Percentiles rank a stretch among this genome's conserved stretches.
phyloP scores from a whole-genome alignment of 2,797 vertebrate species.

The Hoplostethus atlanticus region DNA sequence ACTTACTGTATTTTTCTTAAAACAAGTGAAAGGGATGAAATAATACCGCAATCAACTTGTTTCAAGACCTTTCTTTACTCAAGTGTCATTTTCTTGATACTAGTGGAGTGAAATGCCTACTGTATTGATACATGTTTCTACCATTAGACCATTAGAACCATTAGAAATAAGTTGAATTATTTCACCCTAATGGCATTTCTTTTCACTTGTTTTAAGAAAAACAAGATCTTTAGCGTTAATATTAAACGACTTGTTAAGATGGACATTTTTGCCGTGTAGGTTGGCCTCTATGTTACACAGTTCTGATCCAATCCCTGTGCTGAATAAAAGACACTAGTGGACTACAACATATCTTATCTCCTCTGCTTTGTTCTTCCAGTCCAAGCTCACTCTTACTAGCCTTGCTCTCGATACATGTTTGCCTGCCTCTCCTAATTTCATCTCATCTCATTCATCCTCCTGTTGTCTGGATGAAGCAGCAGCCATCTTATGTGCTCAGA shows the following conservation, averaged over 20 bases:
- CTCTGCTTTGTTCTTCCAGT: slow-evolving; percentile 37
- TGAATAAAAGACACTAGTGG: slow-evolving; percentile 18
- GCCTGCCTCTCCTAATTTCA: slow-evolving; percentile 33
- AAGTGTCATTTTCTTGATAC: too few species aligned
- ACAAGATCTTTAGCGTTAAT: too few species aligned
- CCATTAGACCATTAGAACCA: too few species aligned
- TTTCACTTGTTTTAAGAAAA: too few species aligned
- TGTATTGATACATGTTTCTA: too few species aligned
- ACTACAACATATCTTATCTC: slow-evolving; percentile 30
- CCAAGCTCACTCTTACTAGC: slow-evolving; percentile 30
- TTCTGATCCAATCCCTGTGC: slow-evolving; percentile 20
- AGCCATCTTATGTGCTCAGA: slow-evolving; percentile 52
- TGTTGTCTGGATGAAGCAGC: slow-evolving; percentile 36
- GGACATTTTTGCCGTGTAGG: slow-evolving; percentile 7
- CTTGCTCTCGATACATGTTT: slow-evolving; percentile 29
- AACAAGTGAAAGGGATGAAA: too few species aligned
- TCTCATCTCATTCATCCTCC: slow-evolving; percentile 16
- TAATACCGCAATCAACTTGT: too few species aligned
- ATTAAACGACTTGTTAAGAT: not conserved
- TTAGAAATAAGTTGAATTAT: too few species aligned
- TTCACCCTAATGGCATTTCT: too few species aligned
- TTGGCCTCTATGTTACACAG: not conserved
- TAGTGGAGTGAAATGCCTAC: too few species aligned
- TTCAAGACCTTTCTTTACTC: too few species aligned
- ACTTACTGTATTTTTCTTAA: too few species aligned